Evolutionary conservation across 2,113 vertebrate genomes (phyloP).

Genomic region (western clawed frog (Xenopus tropicalis)): UCB_Xtro_10.0 CM004443.2:171470501-171471000

Average conservation of each 20-base stretch:
- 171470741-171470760: conserved; percentile 34
- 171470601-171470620: conserved; percentile 22
- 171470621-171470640: conserved; percentile 31
- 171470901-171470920: conserved; percentile 4
- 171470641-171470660: conserved; percentile 38
- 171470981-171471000: too few species aligned
- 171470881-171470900: conserved; percentile 14
- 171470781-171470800: conserved; percentile 34
- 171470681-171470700: conserved; percentile 36
- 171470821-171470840: conserved; percentile 27
- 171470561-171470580: conserved; percentile 26
- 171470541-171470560: conserved; percentile 21
- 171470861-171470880: conserved; percentile 30
- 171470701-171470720: conserved; percentile 34
- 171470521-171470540: conserved; percentile 22
- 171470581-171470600: conserved; percentile 28
- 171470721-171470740: conserved; percentile 25
- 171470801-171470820: conserved; percentile 30
- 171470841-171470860: conserved; percentile 31
- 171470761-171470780: conserved; percentile 41
- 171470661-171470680: conserved; percentile 33
- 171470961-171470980: too few species aligned
- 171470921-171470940: conserved; percentile 24
- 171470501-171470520: conserved; percentile 5
- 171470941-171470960: too few species aligned